phyloP scores from a whole-genome alignment of 2,888 invertebrate species.

The Epinotia bilunana region DNA sequence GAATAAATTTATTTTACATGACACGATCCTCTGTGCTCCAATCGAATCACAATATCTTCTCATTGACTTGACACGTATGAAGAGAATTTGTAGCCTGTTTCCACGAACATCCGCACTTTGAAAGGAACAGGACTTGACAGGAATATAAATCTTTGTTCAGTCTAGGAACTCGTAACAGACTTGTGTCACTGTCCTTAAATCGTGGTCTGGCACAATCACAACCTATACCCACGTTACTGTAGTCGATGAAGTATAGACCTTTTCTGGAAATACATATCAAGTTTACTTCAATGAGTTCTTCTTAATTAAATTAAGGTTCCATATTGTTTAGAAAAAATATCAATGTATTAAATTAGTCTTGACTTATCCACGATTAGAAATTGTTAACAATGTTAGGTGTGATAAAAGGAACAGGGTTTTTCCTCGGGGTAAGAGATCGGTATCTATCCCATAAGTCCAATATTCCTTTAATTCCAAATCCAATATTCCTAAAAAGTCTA shows the following conservation, averaged over 20 bases:
- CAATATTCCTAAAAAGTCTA: too few relatives aligned
- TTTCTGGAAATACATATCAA: too few relatives aligned
- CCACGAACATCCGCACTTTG: neutral
- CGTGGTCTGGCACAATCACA: neutral
- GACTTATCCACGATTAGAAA: too few relatives aligned
- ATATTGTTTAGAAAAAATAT: too few relatives aligned
- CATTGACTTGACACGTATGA: constrained; percentile 8
- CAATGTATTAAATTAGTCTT: too few relatives aligned
- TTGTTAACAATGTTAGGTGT: too few relatives aligned
- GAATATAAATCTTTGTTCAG: constrained; percentile 17
- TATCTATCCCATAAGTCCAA: too few relatives aligned
- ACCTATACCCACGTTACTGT: neutral
- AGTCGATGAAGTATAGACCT: neutral
- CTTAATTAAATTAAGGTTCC: too few relatives aligned
- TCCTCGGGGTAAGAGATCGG: too few relatives aligned
- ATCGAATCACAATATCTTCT: constrained; percentile 6
- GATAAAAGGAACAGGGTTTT: too few relatives aligned
- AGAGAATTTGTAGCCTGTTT: constrained; percentile 5
- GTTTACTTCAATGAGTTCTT: too few relatives aligned
- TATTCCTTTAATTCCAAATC: too few relatives aligned
- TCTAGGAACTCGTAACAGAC: neutral
- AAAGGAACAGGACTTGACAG: neutral
- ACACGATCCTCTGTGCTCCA: neutral
- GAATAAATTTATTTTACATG: neutral
- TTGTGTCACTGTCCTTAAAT: neutral